Evolutionary conservation across 2,113 vertebrate species (phyloP).

Genomic region (Oryzias celebensis): DNA sequence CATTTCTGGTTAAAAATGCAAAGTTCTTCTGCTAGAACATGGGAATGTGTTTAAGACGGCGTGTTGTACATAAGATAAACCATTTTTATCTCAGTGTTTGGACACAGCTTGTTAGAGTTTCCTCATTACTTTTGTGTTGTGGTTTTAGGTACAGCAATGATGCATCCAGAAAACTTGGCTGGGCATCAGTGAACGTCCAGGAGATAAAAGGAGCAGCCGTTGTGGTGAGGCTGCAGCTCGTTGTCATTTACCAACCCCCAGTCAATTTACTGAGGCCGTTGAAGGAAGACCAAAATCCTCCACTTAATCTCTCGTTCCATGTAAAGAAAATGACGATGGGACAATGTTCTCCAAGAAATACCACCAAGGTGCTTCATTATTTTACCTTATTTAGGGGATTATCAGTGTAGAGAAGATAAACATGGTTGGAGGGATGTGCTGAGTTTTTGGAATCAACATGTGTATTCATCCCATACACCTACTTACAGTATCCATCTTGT

Average conservation of each 20-base stretch:
- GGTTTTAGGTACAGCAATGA: slow-evolving; percentile 5
- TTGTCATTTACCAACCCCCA: slow-evolving; percentile 5
- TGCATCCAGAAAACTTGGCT: slow-evolving; percentile 12
- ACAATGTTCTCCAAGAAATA: slow-evolving; percentile 42
- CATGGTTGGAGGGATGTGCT: slow-evolving; percentile 42
- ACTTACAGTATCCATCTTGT: slow-evolving; percentile 44
- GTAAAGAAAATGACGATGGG: slow-evolving; percentile 18
- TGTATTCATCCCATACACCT: slow-evolving; percentile 28
- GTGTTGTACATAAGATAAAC: too few species aligned
- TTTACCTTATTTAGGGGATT: slow-evolving; percentile 65
- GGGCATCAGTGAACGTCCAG: slow-evolving; percentile 4
- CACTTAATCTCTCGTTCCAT: slow-evolving; percentile 4
- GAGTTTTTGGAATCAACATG: slow-evolving; percentile 29
- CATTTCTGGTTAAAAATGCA: too few species aligned
- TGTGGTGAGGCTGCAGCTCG: not conserved
- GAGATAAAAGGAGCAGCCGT: slow-evolving; percentile 2
- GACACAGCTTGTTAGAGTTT: slow-evolving; percentile 49
- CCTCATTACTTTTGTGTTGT: slow-evolving; percentile 35
- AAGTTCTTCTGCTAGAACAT: too few species aligned
- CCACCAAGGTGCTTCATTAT: slow-evolving; percentile 38
- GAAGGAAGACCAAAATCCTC: slow-evolving; percentile 20
- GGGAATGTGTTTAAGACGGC: too few species aligned
- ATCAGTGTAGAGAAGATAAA: slow-evolving; percentile 52
- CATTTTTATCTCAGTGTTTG: slow-evolving; percentile 56
- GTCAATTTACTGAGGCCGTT: slow-evolving; percentile 7